phyloP scores from a whole-genome alignment of 2,888 invertebrate genomes.

The Scaptomyza caliginosa region DNA sequence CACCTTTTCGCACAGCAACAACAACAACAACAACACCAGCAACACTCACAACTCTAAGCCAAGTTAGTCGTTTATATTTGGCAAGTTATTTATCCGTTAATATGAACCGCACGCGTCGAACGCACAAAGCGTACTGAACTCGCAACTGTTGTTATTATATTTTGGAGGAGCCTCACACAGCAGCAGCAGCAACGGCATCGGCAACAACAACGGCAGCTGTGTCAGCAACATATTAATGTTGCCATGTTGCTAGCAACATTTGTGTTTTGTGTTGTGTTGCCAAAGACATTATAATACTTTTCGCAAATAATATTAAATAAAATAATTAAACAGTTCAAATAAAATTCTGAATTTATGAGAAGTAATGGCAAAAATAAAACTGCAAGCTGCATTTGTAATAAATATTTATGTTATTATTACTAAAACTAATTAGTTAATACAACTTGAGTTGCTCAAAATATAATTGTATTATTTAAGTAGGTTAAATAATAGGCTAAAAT shows the following conservation, averaged over 20 bases:
- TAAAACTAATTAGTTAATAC: background rate
- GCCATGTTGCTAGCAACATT: background rate
- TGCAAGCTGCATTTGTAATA: too few species aligned
- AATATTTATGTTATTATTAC: too few species aligned
- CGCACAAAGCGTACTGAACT: conserved; percentile 82
- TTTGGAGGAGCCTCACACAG: conserved; percentile 61
- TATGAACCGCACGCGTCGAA: conserved; percentile 80
- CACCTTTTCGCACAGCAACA: conserved; percentile 55
- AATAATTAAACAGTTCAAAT: background rate
- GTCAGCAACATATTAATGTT: background rate
- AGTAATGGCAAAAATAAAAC: too few species aligned
- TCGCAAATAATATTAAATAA: background rate
- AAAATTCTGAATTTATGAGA: background rate
- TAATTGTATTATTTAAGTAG: too few species aligned
- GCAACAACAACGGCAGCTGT: conserved; percentile 17
- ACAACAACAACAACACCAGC: conserved; percentile 10
- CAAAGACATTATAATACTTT: background rate
- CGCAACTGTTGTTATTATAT: conserved; percentile 46
- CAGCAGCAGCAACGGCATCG: background rate
- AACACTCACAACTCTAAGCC: conserved; percentile 27
- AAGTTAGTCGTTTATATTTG: conserved; percentile 49
- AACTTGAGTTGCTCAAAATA: too few species aligned
- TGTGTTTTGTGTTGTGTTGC: conserved; percentile 55
- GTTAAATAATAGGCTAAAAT: too few species aligned
- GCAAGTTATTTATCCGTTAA: conserved; percentile 49